Conservation (phyloP, 2,113 vertebrate species). For the human region GRCh38 chr2:176793001-176793500, state of each 20-base stretch:
- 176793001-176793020: background rate
- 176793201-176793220: background rate
- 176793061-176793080: background rate
- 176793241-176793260: background rate
- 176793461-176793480: background rate
- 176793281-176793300: background rate
- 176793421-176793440: constrained; percentile 42
- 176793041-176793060: background rate
- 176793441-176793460: constrained; percentile 8
- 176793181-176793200: background rate
- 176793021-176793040: no score
- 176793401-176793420: constrained; percentile 30
- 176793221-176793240: background rate
- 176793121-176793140: background rate
- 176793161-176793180: background rate
- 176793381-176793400: background rate
- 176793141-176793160: background rate
- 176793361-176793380: constrained; percentile 1
- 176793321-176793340: background rate
- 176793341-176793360: background rate
- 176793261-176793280: background rate
- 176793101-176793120: background rate
- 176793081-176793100: background rate
- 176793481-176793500: background rate
- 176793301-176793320: background rate